Evolutionary conservation across 2,113 vertebrate genomes (phyloP), one percentile per base, ranked within the genome.

Genomic region (Petroica traversi): DNA sequence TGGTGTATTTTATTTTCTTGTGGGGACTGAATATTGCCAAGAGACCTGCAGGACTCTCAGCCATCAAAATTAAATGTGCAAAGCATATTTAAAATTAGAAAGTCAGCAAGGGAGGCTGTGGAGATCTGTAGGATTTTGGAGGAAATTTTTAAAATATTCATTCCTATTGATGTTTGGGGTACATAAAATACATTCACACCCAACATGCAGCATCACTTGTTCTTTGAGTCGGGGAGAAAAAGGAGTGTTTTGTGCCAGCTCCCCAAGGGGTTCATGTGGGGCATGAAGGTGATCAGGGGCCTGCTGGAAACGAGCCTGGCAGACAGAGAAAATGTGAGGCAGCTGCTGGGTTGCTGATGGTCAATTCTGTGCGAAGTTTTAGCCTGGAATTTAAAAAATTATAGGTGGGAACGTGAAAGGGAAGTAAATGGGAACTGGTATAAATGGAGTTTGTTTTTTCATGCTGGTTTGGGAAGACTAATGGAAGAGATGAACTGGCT

Each of bases 221-320:
- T 36, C 88, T 74, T 74, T 71, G 62, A 16, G 19, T 22, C 12
- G 55, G 38, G 54, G 59, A 69, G 19, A 74, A 81, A 61, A 71
- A 40, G 8, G 22, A 52, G 20, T 11, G 33, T 13, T 81, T 81
- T 80, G 63, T 13, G 2, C 74, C 88, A 73, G 76, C 17, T 40
- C 43, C 52, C 63, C 1, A 1, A 22, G 18, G 66, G 55, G 48
- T 31, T 90, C 88, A 73, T 9, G 11, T 81, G 62, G 67, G 36
- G 58, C 64, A 45, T 10, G 81, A 91, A 85, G 55, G 55, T 85
- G 90, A 94, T 67, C 25, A 71, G 80, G 68, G 62, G 49, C 41
- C 45, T 87, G 38, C 64, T 54, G 88, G 41, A 87, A 87, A 71
- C 16, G 38, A 87, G 88, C 85, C 88, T 87, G 64, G 59, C n/a